phyloP scores from a whole-genome alignment of 2,113 vertebrate genomes.

The Brienomyrus brachyistius region DNA sequence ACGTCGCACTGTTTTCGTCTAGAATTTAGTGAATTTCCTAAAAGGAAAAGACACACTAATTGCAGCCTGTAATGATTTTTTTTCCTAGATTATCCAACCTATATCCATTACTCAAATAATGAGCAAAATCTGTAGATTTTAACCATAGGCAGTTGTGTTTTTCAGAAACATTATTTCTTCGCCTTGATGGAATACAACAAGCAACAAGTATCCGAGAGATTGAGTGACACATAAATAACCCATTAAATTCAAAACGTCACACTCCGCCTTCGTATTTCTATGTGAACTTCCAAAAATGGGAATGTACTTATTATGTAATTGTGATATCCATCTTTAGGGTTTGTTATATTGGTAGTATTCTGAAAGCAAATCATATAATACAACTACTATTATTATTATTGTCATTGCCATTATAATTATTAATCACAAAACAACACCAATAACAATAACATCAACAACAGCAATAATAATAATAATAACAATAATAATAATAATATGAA shows the following conservation, averaged over 20 bases:
- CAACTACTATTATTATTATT: neutral
- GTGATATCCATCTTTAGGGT: conserved; percentile 42
- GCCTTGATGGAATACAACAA: conserved; percentile 45
- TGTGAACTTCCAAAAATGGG: conserved; percentile 45
- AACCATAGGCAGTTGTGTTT: conserved; percentile 54
- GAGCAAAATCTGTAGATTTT: conserved; percentile 55
- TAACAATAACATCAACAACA: conserved; percentile 3
- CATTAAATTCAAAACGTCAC: conserved; percentile 47
- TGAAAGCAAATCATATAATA: neutral
- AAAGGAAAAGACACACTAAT: conserved; percentile 25
- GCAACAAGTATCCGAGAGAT: conserved; percentile 47
- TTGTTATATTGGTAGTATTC: conserved; percentile 41
- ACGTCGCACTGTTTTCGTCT: conserved; percentile 57
- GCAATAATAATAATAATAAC: neutral
- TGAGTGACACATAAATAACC: conserved; percentile 49
- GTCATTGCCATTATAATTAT: conserved; percentile 10
- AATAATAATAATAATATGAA: neutral
- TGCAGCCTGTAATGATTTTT: conserved; percentile 43
- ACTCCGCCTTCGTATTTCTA: conserved; percentile 46
- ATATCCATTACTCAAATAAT: conserved; percentile 44
- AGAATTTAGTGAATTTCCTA: conserved; percentile 34
- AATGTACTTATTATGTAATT: conserved; percentile 48
- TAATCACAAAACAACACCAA: neutral
- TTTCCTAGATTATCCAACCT: conserved; percentile 44
- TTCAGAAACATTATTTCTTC: conserved; percentile 34